These are phyloP conservation scores for Chelonus insularis DNA, from an alignment of 1,140 invertebrate genomes.

Conservation along the genomic window DNA sequence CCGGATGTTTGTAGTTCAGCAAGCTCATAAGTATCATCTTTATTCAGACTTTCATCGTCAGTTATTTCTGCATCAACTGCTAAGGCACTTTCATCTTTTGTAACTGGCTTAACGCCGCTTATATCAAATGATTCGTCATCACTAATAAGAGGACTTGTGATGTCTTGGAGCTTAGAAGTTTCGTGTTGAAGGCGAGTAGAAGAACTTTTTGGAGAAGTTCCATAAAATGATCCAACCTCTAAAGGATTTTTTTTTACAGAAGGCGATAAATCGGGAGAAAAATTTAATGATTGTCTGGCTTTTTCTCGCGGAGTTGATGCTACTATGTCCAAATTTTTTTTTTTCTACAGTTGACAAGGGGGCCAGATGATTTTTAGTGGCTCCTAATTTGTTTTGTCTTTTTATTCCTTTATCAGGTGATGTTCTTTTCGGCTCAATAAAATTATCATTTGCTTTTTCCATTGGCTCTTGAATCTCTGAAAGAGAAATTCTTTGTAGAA, in stretches of 20 bases:
- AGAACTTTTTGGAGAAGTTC: slow-evolving; percentile 16
- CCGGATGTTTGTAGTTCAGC: slow-evolving; percentile 23
- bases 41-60: background rate
- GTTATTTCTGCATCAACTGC: background rate
- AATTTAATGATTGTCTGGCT: slow-evolving; percentile 24
- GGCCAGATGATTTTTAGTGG: slow-evolving; percentile 20
- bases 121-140: slow-evolving; percentile 30
- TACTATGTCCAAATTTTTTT: background rate
- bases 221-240: slow-evolving; percentile 18
- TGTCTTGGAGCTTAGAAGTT: slow-evolving; percentile 29
- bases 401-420: no score
- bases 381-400: slow-evolving; percentile 18
- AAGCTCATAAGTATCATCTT: slow-evolving; percentile 34
- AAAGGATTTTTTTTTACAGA: no score
- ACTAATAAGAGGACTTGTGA: slow-evolving; percentile 33
- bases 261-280: slow-evolving; percentile 17
- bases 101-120: slow-evolving; percentile 26
- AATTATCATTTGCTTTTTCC: no score
- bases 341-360: slow-evolving; percentile 16
- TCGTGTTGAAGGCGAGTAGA: background rate
- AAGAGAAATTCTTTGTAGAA: slow-evolving; percentile 3
- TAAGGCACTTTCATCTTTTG: slow-evolving; percentile 8
- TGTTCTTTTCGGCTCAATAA: no score
- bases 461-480: background rate
- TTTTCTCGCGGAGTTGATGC: slow-evolving; percentile 33